phyloP scores from a whole-genome alignment of 2,113 vertebrate genomes.

The Coracopsis vasa region DNA sequence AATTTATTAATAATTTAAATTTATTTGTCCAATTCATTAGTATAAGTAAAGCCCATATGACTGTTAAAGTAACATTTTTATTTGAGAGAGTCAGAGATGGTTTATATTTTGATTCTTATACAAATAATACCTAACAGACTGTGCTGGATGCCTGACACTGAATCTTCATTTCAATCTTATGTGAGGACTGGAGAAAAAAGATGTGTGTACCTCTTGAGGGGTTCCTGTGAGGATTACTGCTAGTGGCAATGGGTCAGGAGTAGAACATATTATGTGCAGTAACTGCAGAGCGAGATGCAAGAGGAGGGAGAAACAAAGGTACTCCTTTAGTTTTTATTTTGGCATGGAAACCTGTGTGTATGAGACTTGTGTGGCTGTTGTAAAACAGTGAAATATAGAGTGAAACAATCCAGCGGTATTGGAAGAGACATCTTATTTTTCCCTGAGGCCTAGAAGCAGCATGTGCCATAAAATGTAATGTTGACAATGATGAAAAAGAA shows the following conservation, averaged over 20 bases:
- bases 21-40: neutral
- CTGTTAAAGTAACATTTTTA: neutral
- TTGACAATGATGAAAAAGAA: neutral
- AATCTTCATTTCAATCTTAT: neutral
- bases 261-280: neutral
- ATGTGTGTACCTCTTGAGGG: accelerated
- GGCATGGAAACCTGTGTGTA: neutral
- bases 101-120: neutral
- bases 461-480: neutral
- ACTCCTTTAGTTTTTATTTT: neutral
- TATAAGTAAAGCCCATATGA: neutral
- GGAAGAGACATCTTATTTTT: neutral
- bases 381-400: neutral
- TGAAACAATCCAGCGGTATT: neutral
- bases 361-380: neutral
- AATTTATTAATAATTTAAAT: neutral
- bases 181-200: neutral
- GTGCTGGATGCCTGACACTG: neutral
- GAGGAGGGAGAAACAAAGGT: neutral
- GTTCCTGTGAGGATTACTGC: neutral
- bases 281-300: neutral
- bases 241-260: neutral
- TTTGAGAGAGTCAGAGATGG: neutral
- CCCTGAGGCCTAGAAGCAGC: neutral
- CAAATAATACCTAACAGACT: neutral